These are phyloP conservation scores for Smittia aterrima DNA, from an alignment of 2,888 invertebrate genomes.

Conservation along the genomic window DNA sequence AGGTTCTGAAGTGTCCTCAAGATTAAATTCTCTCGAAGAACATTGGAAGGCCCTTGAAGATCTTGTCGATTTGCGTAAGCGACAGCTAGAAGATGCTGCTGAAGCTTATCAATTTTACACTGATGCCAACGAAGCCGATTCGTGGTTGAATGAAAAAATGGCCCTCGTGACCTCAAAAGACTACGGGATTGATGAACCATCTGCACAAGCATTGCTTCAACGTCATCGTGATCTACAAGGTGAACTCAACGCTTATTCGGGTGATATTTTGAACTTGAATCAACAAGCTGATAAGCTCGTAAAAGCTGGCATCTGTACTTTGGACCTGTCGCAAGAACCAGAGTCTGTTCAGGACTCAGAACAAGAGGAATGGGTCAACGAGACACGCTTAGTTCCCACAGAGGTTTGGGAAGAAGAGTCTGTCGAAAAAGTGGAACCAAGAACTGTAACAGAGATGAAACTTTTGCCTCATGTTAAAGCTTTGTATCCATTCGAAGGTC, in stretches of 20 bases:
- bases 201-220: slow-evolving; percentile 82
- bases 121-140: slow-evolving; percentile 96
- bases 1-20: slow-evolving; percentile 74
- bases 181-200: slow-evolving; percentile 88
- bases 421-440: slow-evolving; percentile 78
- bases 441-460: slow-evolving; percentile 82
- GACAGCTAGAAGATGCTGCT: slow-evolving; percentile 79
- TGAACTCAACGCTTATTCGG: slow-evolving; percentile 83
- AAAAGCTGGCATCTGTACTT: slow-evolving; percentile 67
- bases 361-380: slow-evolving; percentile 75
- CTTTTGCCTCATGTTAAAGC: slow-evolving; percentile 83
- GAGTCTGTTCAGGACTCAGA: slow-evolving; percentile 60
- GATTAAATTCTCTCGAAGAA: slow-evolving; percentile 73
- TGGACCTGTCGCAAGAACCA: slow-evolving; percentile 62
- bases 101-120: slow-evolving; percentile 96
- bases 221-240: slow-evolving; percentile 84
- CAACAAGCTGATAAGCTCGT: slow-evolving; percentile 75
- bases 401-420: slow-evolving; percentile 93
- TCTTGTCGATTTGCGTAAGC: slow-evolving; percentile 69
- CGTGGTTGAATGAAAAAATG: slow-evolving; percentile 95
- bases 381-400: slow-evolving; percentile 78
- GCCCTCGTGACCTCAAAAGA: slow-evolving; percentile 86
- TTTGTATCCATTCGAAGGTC: slow-evolving; percentile 86
- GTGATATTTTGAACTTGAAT: slow-evolving; percentile 79
- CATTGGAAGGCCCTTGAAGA: slow-evolving; percentile 90